These are phyloP conservation scores for Megalops cyprinoides DNA, from an alignment of 2,797 vertebrate species.

Conservation along the genomic window DNA sequence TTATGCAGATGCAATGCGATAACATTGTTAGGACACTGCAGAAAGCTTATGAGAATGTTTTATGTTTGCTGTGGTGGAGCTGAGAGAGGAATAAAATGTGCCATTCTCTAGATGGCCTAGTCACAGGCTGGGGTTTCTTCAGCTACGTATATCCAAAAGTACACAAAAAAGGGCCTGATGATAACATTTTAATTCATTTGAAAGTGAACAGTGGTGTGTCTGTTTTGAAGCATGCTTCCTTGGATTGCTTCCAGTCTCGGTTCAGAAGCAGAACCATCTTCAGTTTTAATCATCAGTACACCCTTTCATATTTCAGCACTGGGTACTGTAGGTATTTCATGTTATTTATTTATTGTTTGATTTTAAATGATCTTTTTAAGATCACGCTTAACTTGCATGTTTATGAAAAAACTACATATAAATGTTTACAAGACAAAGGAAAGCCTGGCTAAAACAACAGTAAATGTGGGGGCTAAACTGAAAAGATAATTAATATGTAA, in stretches of 20 bases:
- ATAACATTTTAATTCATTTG: conserved; percentile 54
- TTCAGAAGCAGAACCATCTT: conserved; percentile 72
- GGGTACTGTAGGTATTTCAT: background rate
- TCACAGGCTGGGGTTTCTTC: background rate
- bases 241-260: conserved; percentile 71
- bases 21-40: background rate
- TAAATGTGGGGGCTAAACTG: too few relatives aligned
- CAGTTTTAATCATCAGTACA: conserved; percentile 70
- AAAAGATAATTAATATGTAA: too few relatives aligned
- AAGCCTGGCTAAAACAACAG: too few relatives aligned
- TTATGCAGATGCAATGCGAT: background rate
- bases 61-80: background rate
- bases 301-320: conserved; percentile 60
- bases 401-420: too few relatives aligned
- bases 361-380: background rate
- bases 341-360: background rate
- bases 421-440: too few relatives aligned
- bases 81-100: background rate
- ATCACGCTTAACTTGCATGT: background rate
- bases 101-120: background rate
- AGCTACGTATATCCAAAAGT: conserved; percentile 33
- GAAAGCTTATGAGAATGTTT: background rate
- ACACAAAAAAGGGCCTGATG: conserved; percentile 66
- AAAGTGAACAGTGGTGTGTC: conserved; percentile 67
- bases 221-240: conserved; percentile 58